These are phyloP conservation scores for Ciona savignyi DNA, from an alignment of 23 tunicate species.

Conservation along the genomic window DNA sequence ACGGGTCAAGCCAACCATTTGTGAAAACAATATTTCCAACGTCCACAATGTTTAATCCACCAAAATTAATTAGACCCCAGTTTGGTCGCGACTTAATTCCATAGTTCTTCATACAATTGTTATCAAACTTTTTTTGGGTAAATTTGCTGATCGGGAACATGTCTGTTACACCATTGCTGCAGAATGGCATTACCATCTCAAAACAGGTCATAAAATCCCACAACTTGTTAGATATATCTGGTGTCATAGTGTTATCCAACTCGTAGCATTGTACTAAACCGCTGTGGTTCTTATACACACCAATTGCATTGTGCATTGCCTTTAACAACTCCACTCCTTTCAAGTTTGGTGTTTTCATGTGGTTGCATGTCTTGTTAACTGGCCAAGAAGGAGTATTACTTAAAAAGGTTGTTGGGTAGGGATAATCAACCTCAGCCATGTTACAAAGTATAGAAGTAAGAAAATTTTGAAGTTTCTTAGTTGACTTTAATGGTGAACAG, in stretches of 20 bases:
- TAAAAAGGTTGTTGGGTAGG: constrained; percentile 73
- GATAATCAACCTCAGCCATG: constrained; percentile 84
- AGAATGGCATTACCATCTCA: constrained; percentile 75
- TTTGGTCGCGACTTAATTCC: constrained; percentile 51
- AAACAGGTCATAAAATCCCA: constrained; percentile 74
- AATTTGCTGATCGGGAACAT: too few relatives aligned
- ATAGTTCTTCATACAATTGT: constrained; percentile 41
- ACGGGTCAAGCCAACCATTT: constrained; percentile 76
- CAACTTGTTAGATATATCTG: constrained; percentile 19
- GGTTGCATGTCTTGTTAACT: constrained; percentile 57
- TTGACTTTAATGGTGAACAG: constrained; percentile 11
- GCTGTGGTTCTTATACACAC: constrained; percentile 62
- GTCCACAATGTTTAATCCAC: constrained; percentile 33
- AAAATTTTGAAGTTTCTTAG: constrained; percentile 34
- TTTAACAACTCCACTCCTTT: constrained; percentile 30
- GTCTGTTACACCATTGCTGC: constrained; percentile 42
- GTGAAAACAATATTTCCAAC: constrained; percentile 62
- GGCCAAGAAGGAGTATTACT: constrained; percentile 83
- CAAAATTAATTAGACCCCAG: constrained; percentile 63
- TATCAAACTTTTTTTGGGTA: too few relatives aligned
- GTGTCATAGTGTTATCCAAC: constrained; percentile 5
- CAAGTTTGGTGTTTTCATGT: constrained; percentile 29
- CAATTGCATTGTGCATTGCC: constrained; percentile 41
- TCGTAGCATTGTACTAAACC: constrained; percentile 48
- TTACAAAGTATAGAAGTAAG: constrained; percentile 35